Evolutionary conservation across 2,888 invertebrate species (phyloP).

Genomic region (Hyposoter didymator): DNA sequence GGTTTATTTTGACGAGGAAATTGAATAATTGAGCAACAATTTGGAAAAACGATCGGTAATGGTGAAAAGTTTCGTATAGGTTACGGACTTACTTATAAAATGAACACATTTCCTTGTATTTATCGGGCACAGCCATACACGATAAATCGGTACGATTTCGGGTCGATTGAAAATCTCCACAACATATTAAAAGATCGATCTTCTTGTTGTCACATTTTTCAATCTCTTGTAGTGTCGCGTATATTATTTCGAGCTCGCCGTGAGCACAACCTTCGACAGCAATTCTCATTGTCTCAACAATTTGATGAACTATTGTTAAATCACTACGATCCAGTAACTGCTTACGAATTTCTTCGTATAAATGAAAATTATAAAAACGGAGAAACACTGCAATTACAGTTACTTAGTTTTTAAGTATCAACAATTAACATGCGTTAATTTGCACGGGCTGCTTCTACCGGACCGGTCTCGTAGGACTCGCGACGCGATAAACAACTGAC

Average conservation of each 20-base stretch:
- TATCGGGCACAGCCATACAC: constrained; percentile 98
- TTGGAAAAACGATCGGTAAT: background rate
- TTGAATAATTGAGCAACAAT: background rate
- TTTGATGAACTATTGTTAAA: background rate
- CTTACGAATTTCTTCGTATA: background rate
- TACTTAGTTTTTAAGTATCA: background rate
- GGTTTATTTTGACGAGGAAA: background rate
- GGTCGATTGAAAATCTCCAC: constrained; percentile 99
- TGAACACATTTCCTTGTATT: constrained; percentile 94
- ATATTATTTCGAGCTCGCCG: constrained; percentile 98
- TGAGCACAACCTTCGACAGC: constrained; percentile 99
- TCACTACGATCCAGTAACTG: background rate
- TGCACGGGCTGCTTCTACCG: background rate
- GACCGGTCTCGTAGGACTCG: background rate
- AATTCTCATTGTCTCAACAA: constrained; percentile 89
- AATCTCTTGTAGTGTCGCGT: constrained; percentile 91
- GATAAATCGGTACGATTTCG: constrained; percentile 94
- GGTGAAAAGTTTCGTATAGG: background rate
- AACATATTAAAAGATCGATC: constrained; percentile 97
- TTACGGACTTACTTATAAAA: constrained; percentile 93
- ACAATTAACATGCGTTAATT: background rate
- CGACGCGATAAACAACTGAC: too few species aligned
- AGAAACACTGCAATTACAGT: background rate
- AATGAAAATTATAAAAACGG: background rate
- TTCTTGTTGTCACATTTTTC: constrained; percentile 91